These are phyloP conservation scores for Trematocara stigmaticum DNA, from an alignment of 2,113 vertebrate genomes.

Conservation along the genomic window DNA sequence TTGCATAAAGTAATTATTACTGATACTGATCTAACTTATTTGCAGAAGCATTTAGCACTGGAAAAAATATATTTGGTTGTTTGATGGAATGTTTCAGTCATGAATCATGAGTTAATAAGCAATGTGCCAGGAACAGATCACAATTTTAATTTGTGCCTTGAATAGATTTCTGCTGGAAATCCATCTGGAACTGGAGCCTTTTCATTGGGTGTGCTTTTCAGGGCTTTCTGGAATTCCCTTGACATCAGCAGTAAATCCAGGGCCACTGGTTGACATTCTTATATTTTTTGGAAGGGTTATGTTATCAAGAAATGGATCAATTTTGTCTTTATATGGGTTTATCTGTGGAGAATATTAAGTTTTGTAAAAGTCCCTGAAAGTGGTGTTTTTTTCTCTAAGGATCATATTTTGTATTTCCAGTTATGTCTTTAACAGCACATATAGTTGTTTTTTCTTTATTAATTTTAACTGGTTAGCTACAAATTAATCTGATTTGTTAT, in stretches of 20 bases:
- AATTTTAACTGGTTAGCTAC: background rate
- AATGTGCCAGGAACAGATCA: background rate
- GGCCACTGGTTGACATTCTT: background rate
- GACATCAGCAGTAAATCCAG: background rate
- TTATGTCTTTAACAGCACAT: background rate
- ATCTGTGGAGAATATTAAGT: background rate
- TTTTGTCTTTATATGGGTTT: background rate
- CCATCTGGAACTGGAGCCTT: background rate
- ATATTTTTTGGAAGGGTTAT: background rate
- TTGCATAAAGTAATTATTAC: background rate
- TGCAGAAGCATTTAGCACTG: background rate
- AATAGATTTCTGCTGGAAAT: background rate
- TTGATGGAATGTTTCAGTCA: background rate
- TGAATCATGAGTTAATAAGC: background rate
- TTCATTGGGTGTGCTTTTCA: background rate
- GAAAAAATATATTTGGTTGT: background rate
- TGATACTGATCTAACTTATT: background rate
- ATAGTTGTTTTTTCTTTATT: background rate
- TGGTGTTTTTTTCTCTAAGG: background rate
- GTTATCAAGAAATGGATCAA: background rate
- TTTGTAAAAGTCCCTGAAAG: background rate
- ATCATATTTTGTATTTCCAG: background rate
- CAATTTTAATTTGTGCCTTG: background rate
- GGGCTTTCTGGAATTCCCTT: background rate
- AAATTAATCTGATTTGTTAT: background rate